These are phyloP conservation scores for Agrochola lychnidis DNA, from an alignment of 2,888 invertebrate species.

Conservation along the genomic window DNA sequence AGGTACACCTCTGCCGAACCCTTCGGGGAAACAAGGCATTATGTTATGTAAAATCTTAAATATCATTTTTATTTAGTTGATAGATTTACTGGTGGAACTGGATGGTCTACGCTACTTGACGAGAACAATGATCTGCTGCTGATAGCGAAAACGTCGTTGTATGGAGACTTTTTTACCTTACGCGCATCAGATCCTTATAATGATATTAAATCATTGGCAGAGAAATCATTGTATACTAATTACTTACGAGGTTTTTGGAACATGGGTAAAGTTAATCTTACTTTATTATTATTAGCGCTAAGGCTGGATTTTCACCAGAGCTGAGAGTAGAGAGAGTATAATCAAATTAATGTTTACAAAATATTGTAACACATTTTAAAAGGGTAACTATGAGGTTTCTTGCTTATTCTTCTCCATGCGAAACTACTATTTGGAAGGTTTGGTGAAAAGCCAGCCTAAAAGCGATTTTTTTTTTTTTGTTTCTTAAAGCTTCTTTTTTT, in stretches of 20 bases:
- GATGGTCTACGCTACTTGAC: conserved; percentile 59
- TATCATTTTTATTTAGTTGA: conserved; percentile 30
- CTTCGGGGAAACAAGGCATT: too few species aligned
- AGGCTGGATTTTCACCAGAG: neutral
- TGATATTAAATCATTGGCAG: conserved; percentile 18
- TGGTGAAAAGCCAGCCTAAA: neutral
- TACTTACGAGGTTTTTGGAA: neutral
- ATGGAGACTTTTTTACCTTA: conserved; percentile 40
- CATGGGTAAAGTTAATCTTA: conserved; percentile 32
- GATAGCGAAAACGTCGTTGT: conserved; percentile 44
- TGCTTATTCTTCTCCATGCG: neutral
- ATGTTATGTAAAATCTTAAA: neutral
- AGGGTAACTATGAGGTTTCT: neutral
- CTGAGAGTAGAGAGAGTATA: neutral
- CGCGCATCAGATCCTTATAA: neutral
- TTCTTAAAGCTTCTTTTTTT: too few species aligned
- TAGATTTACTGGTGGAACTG: conserved; percentile 48
- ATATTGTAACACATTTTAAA: neutral
- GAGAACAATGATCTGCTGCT: conserved; percentile 51
- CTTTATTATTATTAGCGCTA: neutral
- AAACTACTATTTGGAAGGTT: neutral
- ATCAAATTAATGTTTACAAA: neutral
- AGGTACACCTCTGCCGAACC: too few species aligned
- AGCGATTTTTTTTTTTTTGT: too few species aligned
- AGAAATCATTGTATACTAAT: fast-evolving